Evolutionary conservation across 2,888 invertebrate species (phyloP).

Genomic region (Catocala fraxini): DNA sequence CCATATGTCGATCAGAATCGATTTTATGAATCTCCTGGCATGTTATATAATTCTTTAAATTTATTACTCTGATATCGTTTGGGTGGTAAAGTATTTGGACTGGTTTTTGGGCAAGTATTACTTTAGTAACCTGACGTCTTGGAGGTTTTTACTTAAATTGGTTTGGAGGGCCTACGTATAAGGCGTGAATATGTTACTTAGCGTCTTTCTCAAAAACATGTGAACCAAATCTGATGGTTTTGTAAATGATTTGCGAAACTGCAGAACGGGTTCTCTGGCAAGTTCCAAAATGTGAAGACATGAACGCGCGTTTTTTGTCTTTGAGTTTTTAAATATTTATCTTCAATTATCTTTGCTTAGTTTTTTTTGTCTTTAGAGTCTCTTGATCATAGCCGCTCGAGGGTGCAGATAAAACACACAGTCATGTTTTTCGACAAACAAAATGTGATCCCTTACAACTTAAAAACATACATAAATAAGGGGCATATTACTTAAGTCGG

Average conservation of each 20-base stretch:
- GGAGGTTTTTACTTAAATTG: slow-evolving; percentile 18
- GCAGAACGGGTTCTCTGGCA: slow-evolving; percentile 33
- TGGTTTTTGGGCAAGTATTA: slow-evolving; percentile 30
- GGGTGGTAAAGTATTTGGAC: slow-evolving; percentile 18
- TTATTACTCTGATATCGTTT: slow-evolving; percentile 23
- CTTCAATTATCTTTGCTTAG: background rate
- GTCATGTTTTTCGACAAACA: background rate
- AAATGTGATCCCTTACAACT: background rate
- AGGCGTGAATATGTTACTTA: slow-evolving; percentile 15
- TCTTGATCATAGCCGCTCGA: slow-evolving; percentile 1
- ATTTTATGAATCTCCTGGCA: slow-evolving; percentile 34
- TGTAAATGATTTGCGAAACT: slow-evolving; percentile 26
- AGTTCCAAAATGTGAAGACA: slow-evolving; percentile 17
- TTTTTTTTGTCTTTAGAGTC: slow-evolving; percentile 13
- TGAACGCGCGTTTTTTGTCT: slow-evolving; percentile 16
- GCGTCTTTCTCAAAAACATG: slow-evolving; percentile 14
- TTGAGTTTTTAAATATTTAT: slow-evolving; percentile 12
- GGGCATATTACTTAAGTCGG: background rate
- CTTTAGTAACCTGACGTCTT: slow-evolving; percentile 15
- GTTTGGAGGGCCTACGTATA: slow-evolving; percentile 13
- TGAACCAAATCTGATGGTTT: slow-evolving; percentile 31
- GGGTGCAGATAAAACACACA: background rate
- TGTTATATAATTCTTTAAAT: slow-evolving; percentile 26
- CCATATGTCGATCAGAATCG: slow-evolving; percentile 52
- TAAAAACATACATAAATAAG: slow-evolving; percentile 1